Percentiles rank a stretch among this genome's conserved stretches.
Evolutionary conservation across 2,888 invertebrate species (phyloP).

Genomic region (Apotomis betuletana): DNA sequence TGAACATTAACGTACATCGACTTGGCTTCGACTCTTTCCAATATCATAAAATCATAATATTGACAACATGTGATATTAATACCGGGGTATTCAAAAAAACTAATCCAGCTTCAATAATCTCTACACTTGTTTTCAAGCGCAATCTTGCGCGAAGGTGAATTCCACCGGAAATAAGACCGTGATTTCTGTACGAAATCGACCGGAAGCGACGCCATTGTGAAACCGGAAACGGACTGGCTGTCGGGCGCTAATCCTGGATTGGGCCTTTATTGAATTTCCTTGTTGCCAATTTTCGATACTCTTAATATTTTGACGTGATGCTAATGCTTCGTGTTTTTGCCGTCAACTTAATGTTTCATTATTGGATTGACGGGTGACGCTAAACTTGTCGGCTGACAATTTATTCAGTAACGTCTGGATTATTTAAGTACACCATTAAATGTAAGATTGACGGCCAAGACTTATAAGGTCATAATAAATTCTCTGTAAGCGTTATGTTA

Average conservation of each 20-base stretch:
- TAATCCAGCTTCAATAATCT: slow-evolving; percentile 13
- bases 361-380: slow-evolving; percentile 12
- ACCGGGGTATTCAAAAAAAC: not conserved
- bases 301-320: not conserved
- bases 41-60: too few species aligned
- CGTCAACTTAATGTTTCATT: not conserved
- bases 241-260: slow-evolving; percentile 29
- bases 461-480: too few species aligned
- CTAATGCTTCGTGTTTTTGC: not conserved
- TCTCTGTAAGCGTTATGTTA: too few species aligned
- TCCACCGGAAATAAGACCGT: slow-evolving; percentile 43
- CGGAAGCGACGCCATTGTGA: slow-evolving; percentile 44
- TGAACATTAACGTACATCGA: too few species aligned
- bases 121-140: slow-evolving; percentile 9
- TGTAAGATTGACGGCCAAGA: too few species aligned
- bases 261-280: slow-evolving; percentile 30
- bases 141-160: slow-evolving; percentile 1
- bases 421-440: too few species aligned
- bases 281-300: slow-evolving; percentile 7
- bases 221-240: slow-evolving; percentile 23
- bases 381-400: not conserved
- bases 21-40: too few species aligned
- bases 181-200: slow-evolving; percentile 46
- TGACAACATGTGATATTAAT: too few species aligned
- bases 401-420: too few species aligned